phyloP scores from a whole-genome alignment of 1,140 invertebrate species.

The Heliconius eleuchia region DNA sequence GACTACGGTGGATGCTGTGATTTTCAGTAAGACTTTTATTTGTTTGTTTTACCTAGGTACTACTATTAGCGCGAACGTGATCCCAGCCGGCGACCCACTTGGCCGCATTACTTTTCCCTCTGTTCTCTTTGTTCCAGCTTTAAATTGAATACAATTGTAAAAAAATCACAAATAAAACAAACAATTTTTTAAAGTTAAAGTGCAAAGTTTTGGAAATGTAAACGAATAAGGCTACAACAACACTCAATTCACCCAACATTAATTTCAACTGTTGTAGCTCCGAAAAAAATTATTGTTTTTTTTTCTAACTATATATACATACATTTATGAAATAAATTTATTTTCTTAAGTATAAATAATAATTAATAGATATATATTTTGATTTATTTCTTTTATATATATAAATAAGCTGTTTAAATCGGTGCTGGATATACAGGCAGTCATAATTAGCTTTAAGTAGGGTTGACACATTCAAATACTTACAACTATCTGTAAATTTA shows the following conservation, averaged over 20 bases:
- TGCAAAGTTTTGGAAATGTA: neutral
- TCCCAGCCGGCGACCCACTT: slow-evolving; percentile 5
- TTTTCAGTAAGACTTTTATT: neutral
- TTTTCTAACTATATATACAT: neutral
- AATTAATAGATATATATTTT: neutral
- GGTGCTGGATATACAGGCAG: neutral
- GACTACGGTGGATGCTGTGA: neutral
- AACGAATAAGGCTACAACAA: neutral
- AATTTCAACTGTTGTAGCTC: neutral
- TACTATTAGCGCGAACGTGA: neutral
- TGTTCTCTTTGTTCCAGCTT: neutral
- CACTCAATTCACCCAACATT: neutral
- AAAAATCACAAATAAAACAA: neutral
- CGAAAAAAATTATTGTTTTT: neutral
- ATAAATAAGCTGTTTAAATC: neutral
- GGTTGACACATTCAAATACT: neutral
- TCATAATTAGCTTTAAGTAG: slow-evolving; percentile 1
- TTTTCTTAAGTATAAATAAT: neutral
- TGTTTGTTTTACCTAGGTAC: neutral
- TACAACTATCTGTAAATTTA: neutral
- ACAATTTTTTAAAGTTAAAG: slow-evolving; percentile 1
- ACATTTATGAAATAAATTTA: neutral
- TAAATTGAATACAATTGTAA: slow-evolving; percentile 11
- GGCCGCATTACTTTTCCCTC: slow-evolving; percentile 3
- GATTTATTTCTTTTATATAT: neutral